Evolutionary conservation across 2,888 invertebrate genomes (phyloP), one percentile per base, ranked within the genome.

Genomic region (Sclerodermus sp.): DNA sequence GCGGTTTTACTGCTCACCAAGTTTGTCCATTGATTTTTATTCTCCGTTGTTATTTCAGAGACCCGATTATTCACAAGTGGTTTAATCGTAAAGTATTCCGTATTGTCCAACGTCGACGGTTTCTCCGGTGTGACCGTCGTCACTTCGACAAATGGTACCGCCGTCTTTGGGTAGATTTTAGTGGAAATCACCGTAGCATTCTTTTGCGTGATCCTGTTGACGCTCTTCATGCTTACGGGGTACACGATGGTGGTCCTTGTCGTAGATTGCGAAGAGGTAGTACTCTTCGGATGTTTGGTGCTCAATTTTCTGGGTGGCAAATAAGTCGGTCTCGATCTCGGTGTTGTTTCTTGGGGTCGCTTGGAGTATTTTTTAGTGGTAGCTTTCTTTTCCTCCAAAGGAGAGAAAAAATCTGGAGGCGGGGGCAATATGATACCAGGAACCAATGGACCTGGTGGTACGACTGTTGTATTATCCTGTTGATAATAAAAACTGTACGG

Each of bases 351-450:
- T 12, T 41, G 50, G 0, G 67, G 62, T 60, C 69, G 79, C 76
- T 49, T 60, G 62, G 50, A 3, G 31, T 76, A 45, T 64, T 74
- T 40, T 65, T 53, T 68, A 47, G 54, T 59, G 9, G 23, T 5
- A 1, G 80, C 73, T 41, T 80, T 78, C 51, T 70, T 64, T 6
- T 76, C 76, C 39, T 90, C 87, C 48, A 89, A 77, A 1, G 87
- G 85, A 3, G 87, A 88, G 69, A 93, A 93, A 78, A 93, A 92
- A 73, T 93, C 87, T 0, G 92, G 91, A 1, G 93, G 93, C 6
- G 93, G 93, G 1, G 93, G 93, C 43, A 93, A 79, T 18, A 93
- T 88, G 55, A 93, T 92, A 44, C 93, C 93, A 2, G 93, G 93
- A 6, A 93, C 93, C 53, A 93, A 79, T 0, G 93, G 93, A 41